A percentile compares a stretch with the other conserved stretches of the same genome.
Conservation (phyloP, 2,113 vertebrate genomes). For the Plectropomus leopardus region DNA sequence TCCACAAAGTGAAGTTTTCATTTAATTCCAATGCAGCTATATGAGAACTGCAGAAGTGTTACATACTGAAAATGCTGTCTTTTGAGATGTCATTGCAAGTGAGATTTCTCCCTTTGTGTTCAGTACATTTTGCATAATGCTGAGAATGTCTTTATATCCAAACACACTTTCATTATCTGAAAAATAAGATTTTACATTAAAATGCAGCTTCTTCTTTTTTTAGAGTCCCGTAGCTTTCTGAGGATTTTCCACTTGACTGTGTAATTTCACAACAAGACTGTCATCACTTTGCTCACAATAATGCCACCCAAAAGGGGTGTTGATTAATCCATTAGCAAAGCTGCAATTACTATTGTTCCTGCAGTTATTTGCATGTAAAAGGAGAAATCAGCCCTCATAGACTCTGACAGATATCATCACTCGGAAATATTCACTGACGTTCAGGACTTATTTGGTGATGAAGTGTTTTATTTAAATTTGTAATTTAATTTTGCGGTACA, state of each 20-base stretch:
- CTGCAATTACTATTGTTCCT: slow-evolving; percentile 47
- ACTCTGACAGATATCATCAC: slow-evolving; percentile 42
- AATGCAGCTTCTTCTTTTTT: background rate
- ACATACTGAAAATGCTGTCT: background rate
- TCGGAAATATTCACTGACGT: slow-evolving; percentile 22
- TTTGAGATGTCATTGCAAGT: background rate
- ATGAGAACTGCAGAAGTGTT: background rate
- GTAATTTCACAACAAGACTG: slow-evolving; percentile 49
- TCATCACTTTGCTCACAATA: slow-evolving; percentile 46
- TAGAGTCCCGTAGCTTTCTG: background rate
- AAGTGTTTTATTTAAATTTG: slow-evolving; percentile 44
- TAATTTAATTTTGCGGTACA: slow-evolving; percentile 46
- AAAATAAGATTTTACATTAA: background rate
- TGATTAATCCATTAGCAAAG: slow-evolving; percentile 67
- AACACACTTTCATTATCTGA: background rate
- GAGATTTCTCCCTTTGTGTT: background rate
- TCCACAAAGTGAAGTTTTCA: background rate
- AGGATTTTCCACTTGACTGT: slow-evolving; percentile 12
- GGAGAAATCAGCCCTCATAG: slow-evolving; percentile 22
- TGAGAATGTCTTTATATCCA: background rate
- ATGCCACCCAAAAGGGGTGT: slow-evolving; percentile 46
- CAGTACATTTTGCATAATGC: background rate
- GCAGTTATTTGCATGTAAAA: slow-evolving; percentile 51
- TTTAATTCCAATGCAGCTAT: background rate
- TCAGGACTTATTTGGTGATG: slow-evolving; percentile 38